phyloP scores from a whole-genome alignment of 2,888 invertebrate species.

The Synanthedon tipuliformis region DNA sequence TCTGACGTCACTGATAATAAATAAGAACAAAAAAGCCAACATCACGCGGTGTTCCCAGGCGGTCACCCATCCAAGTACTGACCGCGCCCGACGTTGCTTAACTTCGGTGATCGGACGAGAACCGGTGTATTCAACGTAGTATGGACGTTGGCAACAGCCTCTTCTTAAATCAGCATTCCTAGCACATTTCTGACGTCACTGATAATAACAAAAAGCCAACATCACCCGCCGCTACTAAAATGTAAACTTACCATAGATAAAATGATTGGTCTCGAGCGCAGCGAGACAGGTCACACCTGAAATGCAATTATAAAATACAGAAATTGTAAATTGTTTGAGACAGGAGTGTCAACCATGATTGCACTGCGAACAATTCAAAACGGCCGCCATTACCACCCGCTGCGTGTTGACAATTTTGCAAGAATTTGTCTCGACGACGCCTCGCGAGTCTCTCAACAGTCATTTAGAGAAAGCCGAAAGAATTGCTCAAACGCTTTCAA shows the following conservation, averaged over 20 bases:
- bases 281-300: too few relatives aligned
- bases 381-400: neutral
- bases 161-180: too few relatives aligned
- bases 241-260: too few relatives aligned
- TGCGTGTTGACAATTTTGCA: too few relatives aligned
- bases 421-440: too few relatives aligned
- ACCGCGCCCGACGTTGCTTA: slow-evolving; percentile 19
- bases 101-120: slow-evolving; percentile 23
- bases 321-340: neutral
- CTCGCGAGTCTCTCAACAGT: too few relatives aligned
- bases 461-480: too few relatives aligned
- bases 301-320: neutral
- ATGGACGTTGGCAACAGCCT: slow-evolving; percentile 22
- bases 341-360: neutral
- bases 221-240: slow-evolving; percentile 14
- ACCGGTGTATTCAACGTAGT: slow-evolving; percentile 33
- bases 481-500: too few relatives aligned
- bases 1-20: too few relatives aligned
- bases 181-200: neutral
- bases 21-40: too few relatives aligned
- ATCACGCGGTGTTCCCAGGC: too few relatives aligned
- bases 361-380: neutral
- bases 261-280: too few relatives aligned
- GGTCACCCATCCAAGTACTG: slow-evolving; percentile 23
- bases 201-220: slow-evolving; percentile 10